A percentile compares a stretch with the other conserved stretches of the same genome.
phyloP scores from a whole-genome alignment of 2,797 vertebrate species.

The Hyperoplus lanceolatus region DNA sequence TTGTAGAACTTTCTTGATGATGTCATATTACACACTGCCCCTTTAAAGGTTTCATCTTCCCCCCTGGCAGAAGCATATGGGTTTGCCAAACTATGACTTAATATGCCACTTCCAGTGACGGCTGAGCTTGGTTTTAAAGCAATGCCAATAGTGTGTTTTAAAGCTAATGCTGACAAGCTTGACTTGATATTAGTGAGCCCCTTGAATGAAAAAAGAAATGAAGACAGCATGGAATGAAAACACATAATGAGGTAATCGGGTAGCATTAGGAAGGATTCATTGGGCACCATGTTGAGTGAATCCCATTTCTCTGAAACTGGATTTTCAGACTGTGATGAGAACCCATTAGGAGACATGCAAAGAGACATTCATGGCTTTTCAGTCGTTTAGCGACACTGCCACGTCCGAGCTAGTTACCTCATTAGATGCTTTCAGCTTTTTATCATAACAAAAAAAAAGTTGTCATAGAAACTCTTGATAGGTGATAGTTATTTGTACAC shows the following conservation, averaged over 20 bases:
- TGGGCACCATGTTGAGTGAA: background rate
- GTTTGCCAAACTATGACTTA: background rate
- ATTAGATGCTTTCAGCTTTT: slow-evolving; percentile 6
- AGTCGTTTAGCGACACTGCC: slow-evolving; percentile 5
- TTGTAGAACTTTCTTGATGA: too few species aligned
- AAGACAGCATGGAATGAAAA: slow-evolving; percentile 1
- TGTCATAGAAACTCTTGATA: slow-evolving; percentile 45
- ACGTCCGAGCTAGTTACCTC: background rate
- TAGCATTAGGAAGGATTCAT: background rate
- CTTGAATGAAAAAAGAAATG: background rate
- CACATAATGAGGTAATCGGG: background rate
- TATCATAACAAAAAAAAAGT: slow-evolving; percentile 8
- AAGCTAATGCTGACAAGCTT: background rate
- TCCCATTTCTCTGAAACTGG: slow-evolving; percentile 7
- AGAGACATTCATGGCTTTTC: background rate
- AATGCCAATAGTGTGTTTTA: background rate
- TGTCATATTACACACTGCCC: too few species aligned
- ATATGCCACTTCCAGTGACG: background rate
- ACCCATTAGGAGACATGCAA: too few species aligned
- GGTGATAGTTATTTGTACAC: background rate
- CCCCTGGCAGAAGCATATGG: too few species aligned
- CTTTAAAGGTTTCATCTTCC: too few species aligned
- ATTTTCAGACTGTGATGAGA: too few species aligned
- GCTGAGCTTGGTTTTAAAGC: background rate
- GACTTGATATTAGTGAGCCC: background rate